These are phyloP conservation scores for Channa argus DNA, from an alignment of 2,113 vertebrate genomes.

Conservation along the genomic window DNA sequence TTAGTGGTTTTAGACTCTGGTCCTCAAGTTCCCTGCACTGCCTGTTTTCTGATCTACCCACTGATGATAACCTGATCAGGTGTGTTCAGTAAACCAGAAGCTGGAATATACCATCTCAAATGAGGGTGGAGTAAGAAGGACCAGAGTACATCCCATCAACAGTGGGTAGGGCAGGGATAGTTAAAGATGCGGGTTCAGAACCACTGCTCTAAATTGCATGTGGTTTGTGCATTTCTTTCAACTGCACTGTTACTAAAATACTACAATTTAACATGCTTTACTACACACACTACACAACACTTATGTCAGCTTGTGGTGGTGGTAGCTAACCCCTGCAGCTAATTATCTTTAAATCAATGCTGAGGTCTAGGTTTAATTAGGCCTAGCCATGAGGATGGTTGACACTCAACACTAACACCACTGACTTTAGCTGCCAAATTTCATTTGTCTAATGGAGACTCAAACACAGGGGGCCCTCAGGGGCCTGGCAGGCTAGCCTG, in stretches of 20 bases:
- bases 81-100: no score
- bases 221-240: constrained; percentile 44
- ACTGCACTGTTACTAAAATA: constrained; percentile 40
- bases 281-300: constrained; percentile 42
- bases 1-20: no score
- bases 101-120: no score
- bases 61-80: no score
- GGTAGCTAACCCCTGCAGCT: constrained; percentile 67
- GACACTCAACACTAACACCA: constrained; percentile 74
- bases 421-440: constrained; percentile 81
- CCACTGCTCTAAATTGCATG: constrained; percentile 31
- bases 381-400: constrained; percentile 69
- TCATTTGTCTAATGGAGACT: constrained; percentile 85
- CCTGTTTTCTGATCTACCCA: no score
- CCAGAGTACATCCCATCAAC: no score
- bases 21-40: no score
- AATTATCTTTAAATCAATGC: constrained; percentile 80
- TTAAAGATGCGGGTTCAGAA: no score
- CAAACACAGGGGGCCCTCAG: constrained; percentile 71
- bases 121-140: no score
- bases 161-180: no score
- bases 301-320: constrained; percentile 42
- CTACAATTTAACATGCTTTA: constrained; percentile 56
- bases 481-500: constrained; percentile 68
- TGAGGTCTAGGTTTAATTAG: constrained; percentile 84